Conservation (phyloP, 2,888 invertebrate species). For the Eucera pruinosa region DNA sequence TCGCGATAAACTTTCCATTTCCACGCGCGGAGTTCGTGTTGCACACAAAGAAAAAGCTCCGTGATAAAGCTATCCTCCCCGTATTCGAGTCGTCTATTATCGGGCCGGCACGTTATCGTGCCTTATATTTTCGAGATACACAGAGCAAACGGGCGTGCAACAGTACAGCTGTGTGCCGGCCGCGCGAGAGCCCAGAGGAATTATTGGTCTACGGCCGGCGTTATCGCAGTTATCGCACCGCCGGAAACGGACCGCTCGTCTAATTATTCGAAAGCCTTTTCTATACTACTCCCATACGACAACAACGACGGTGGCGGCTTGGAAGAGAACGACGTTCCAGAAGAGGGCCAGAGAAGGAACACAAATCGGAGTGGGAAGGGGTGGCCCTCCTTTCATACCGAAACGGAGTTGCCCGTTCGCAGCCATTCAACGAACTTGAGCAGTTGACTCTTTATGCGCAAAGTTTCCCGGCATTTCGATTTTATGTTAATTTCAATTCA, state of each 20-base stretch:
- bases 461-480: slow-evolving; percentile 83
- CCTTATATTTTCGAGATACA: slow-evolving; percentile 69
- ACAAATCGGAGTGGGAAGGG: slow-evolving; percentile 44
- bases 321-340: slow-evolving; percentile 41
- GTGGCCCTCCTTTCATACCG: slow-evolving; percentile 74
- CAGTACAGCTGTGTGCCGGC: slow-evolving; percentile 38
- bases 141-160: slow-evolving; percentile 53
- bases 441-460: slow-evolving; percentile 83
- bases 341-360: slow-evolving; percentile 43
- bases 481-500: slow-evolving; percentile 84
- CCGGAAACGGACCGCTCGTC: slow-evolving; percentile 69
- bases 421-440: slow-evolving; percentile 81
- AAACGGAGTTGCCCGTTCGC: slow-evolving; percentile 77
- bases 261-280: slow-evolving; percentile 74
- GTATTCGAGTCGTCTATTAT: slow-evolving; percentile 67
- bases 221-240: slow-evolving; percentile 65
- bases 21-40: slow-evolving; percentile 46
- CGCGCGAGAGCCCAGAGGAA: slow-evolving; percentile 50
- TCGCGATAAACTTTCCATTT: slow-evolving; percentile 71
- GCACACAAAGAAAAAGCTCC: slow-evolving; percentile 47
- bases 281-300: slow-evolving; percentile 37
- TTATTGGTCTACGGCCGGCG: slow-evolving; percentile 63
- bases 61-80: slow-evolving; percentile 64
- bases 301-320: slow-evolving; percentile 23
- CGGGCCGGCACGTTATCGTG: slow-evolving; percentile 63